Conservation (phyloP, 2,113 vertebrate genomes). For the Tragelaphus strepsiceros region DNA sequence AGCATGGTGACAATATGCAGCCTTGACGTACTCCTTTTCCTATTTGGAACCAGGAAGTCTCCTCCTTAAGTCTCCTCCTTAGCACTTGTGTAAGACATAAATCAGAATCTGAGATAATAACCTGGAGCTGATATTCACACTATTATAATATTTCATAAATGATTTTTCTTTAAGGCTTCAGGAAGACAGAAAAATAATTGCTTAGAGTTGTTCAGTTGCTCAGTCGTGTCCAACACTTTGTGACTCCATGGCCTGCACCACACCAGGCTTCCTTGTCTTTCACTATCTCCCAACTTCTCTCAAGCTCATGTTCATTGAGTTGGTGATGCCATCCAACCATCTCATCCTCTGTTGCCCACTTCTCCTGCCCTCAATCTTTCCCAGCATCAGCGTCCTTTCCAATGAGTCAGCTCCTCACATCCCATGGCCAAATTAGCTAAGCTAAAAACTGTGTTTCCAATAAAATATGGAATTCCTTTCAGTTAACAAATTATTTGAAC, state of each 20-base stretch:
- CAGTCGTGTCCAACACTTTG: not conserved
- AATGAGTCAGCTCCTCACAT: not conserved
- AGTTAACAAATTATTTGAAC: not conserved
- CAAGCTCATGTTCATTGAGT: not conserved
- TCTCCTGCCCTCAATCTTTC: not conserved
- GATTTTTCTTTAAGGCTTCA: not conserved
- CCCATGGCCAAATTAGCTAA: not conserved
- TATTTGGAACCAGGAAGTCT: too few relatives aligned
- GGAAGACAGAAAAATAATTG: not conserved
- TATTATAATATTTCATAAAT: not conserved
- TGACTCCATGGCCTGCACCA: not conserved
- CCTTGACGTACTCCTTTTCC: too few relatives aligned
- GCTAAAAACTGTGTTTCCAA: not conserved
- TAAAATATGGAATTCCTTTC: not conserved
- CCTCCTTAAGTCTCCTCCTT: too few relatives aligned
- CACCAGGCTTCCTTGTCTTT: not conserved
- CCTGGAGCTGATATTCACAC: not conserved
- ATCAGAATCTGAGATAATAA: not conserved
- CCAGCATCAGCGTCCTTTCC: not conserved
- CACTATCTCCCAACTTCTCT: not conserved
- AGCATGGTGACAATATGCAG: too few relatives aligned
- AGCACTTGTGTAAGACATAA: accelerated
- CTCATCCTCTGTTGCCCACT: not conserved
- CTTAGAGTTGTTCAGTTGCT: not conserved
- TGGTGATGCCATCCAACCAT: not conserved